Base-by-base conservation (phyloP, 2,113 vertebrate genomes). In the Oenanthe melanoleuca region DNA sequence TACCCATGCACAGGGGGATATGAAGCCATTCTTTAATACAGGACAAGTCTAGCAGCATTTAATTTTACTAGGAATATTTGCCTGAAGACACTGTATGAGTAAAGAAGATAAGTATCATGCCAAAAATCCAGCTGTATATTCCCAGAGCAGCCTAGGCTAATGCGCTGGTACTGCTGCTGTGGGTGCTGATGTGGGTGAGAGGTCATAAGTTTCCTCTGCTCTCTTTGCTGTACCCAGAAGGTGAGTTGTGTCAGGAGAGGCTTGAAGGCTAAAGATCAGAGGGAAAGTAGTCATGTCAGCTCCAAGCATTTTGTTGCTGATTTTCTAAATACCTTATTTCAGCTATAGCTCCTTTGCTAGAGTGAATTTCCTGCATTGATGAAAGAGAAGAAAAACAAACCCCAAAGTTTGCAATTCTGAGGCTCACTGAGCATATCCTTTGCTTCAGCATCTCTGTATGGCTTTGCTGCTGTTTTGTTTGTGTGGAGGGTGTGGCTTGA, bases 101-200 rank as follows among this genome's bases (percentile, higher is more conserved):
- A 85, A 72, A 47, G 66, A 66, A 60, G 49, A 64, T 38, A 69
- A n/a, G 34, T 49, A 11, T 11, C 9, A 65, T 70, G 33, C 49
- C 49, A 18, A 6, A 67, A 77, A 47, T 61, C 44, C 26, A 57
- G 7, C 65, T 53, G 45, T 24, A 26, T 49, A 59, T 64, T 86
- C 44, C 22, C 25, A 47, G 44, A 60, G 77, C 64, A 74, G 47
- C 79, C 45, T 18, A n/a, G 29, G n/a, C 38, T 33, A 15, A 56
- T 2, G 29, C 0, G 0, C 20, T 61, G n/a, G 66, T 53, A 3
- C 42, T 67, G 52, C 65, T 80, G 86, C 71, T 1, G 4, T 14
- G 63, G 55, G n/a, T 88, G 79, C 64, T 5, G 0, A 20, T 83
- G 64, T 66, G 67, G 75, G 64, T 80, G 77, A 80, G 71, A 92